Conservation (phyloP, 2,113 vertebrate genomes). For the Carassius carassius region DNA sequence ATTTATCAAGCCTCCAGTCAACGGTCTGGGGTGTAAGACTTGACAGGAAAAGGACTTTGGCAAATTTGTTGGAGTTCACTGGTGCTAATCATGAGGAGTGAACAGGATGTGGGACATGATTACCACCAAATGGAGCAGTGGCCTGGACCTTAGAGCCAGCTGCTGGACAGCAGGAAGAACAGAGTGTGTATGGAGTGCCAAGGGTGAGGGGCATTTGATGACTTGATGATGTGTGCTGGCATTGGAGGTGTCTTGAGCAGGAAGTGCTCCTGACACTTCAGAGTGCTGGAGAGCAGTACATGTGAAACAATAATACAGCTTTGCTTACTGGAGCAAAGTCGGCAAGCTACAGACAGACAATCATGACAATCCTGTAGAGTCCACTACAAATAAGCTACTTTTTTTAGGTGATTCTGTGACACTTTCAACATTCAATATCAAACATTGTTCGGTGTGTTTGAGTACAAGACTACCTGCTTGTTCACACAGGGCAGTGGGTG, state of each 20-base stretch:
- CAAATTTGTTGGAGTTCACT: slow-evolving; percentile 88
- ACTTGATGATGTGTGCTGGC: neutral
- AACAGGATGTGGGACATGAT: slow-evolving; percentile 94
- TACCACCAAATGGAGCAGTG: slow-evolving; percentile 86
- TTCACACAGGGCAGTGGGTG: too few species aligned
- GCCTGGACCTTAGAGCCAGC: slow-evolving; percentile 70
- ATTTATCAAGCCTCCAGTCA: slow-evolving; percentile 77
- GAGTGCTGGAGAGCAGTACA: neutral
- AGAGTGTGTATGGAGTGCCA: slow-evolving; percentile 44
- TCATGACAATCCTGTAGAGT: too few species aligned
- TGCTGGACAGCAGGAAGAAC: slow-evolving; percentile 66
- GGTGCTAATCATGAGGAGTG: slow-evolving; percentile 88
- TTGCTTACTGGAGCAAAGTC: too few species aligned
- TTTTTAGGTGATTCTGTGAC: too few species aligned
- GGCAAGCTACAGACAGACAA: neutral
- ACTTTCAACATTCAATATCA: too few species aligned
- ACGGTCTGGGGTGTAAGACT: slow-evolving; percentile 58
- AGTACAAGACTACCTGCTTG: too few species aligned
- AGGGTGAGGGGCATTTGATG: slow-evolving; percentile 8
- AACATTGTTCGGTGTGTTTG: too few species aligned
- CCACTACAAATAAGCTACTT: too few species aligned
- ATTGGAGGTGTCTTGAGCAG: slow-evolving; percentile 8
- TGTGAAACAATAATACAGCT: too few species aligned
- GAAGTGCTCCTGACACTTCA: neutral
- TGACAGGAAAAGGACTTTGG: slow-evolving; percentile 78